Evolutionary conservation across 1,140 invertebrate genomes (phyloP), one percentile per base, ranked within the genome.

Genomic region (Aphidius gifuensis): DNA sequence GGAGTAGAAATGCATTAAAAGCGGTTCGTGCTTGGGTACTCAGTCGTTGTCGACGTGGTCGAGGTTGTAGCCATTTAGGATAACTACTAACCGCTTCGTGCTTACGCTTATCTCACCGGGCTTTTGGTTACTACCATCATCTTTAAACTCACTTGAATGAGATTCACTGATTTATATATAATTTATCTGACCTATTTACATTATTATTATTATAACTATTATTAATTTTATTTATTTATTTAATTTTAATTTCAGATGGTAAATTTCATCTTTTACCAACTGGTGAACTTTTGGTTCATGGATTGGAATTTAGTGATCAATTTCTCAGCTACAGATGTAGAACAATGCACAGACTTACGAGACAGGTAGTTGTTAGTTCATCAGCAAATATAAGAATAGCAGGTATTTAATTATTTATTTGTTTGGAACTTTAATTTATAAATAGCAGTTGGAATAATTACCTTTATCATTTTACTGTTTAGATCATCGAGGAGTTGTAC

Each of bases 201-300:
- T 44, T 50, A 50, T 53, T 16, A 23, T 40, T 49, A 42, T 49
- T 54, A 32, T 38, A 42, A 43, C 53, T 49, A 39, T n/a, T 42
- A 45, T 57, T 57, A 57, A 57, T 48, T 51, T 51, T 11, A 49
- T 45, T 38, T 54, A n/a, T 8, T 65, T 60, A 40, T 58, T 48
- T 43, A 45, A 39, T 66, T 47, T 43, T 23, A 45, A 9, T 43
- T 38, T n/a, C 82, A 91, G 90, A 91, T 79, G 89, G 89, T 61
- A 90, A 90, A 76, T 92, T 90, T 75, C 90, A 90, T 79, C 84
- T 91, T 66, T 81, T 91, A 64, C 88, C 90, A 58, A 89, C 87
- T n/a, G 91, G 91, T 45, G 90, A 92, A 76, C 83, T 92, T 64
- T 82, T 92, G 68, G 87, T 92, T 60, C 88, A 90, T 74, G 87